Conservation (phyloP, 2,888 invertebrate genomes). For the Polia nebulosa region DNA sequence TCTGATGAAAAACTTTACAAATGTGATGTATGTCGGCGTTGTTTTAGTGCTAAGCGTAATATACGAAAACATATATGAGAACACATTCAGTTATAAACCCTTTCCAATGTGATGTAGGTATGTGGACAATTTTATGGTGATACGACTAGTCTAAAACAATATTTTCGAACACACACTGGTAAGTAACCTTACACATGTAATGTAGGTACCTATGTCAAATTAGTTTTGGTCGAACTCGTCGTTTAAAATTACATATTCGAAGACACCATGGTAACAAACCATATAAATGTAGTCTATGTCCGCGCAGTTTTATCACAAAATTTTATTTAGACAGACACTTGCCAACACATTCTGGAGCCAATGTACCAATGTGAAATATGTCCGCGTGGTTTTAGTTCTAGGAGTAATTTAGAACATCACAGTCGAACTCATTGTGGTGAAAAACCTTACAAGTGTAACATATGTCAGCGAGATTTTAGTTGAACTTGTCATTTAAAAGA, state of each 20-base stretch:
- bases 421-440: constrained; percentile 8
- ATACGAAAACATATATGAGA: background rate
- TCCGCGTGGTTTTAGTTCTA: background rate
- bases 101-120: constrained; percentile 3
- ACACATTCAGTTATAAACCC: background rate
- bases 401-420: background rate
- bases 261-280: constrained; percentile 34
- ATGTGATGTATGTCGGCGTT: background rate
- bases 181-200: constrained; percentile 25
- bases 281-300: constrained; percentile 5
- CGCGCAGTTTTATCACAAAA: background rate
- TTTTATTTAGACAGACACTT: background rate
- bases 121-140: background rate
- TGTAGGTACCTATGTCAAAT: constrained; percentile 13
- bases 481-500: background rate
- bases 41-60: constrained; percentile 2
- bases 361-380: constrained; percentile 1
- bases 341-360: background rate
- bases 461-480: background rate
- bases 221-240: constrained; percentile 11
- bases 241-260: constrained; percentile 10
- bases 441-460: constrained; percentile 13
- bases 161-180: constrained; percentile 9
- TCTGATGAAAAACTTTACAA: background rate
- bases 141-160: background rate